Evolutionary conservation across 2,113 vertebrate species (phyloP).

Genomic region (Trachemys scripta): DNA sequence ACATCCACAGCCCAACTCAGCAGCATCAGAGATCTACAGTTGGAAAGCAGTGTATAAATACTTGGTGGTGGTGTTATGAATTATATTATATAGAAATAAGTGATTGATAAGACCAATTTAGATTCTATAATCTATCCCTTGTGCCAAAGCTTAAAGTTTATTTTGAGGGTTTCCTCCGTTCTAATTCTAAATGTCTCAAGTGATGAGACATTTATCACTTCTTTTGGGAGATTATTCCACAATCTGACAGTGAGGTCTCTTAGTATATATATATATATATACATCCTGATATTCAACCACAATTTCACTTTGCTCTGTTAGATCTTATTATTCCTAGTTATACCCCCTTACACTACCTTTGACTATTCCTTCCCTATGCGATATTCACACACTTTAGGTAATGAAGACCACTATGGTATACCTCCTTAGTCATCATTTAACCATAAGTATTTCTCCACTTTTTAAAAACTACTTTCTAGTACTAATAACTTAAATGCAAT

Average conservation of each 20-base stretch:
- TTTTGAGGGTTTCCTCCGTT: background rate
- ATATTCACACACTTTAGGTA: background rate
- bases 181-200: background rate
- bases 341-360: background rate
- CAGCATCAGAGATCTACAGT: accelerated
- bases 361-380: background rate
- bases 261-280: background rate
- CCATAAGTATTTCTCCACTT: background rate
- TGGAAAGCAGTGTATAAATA: background rate
- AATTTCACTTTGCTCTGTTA: background rate
- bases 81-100: background rate
- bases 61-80: background rate
- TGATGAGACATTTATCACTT: background rate
- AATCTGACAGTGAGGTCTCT: background rate
- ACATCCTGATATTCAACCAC: background rate
- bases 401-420: background rate
- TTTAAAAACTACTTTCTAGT: background rate
- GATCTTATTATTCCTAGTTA: background rate
- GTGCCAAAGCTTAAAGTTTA: background rate
- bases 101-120: background rate
- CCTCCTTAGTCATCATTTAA: background rate
- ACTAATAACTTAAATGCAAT: background rate
- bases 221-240: background rate
- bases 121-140: background rate
- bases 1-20: background rate